These are phyloP conservation scores for Frieseomelitta varia DNA, from an alignment of 1,140 invertebrate genomes.

Conservation along the genomic window DNA sequence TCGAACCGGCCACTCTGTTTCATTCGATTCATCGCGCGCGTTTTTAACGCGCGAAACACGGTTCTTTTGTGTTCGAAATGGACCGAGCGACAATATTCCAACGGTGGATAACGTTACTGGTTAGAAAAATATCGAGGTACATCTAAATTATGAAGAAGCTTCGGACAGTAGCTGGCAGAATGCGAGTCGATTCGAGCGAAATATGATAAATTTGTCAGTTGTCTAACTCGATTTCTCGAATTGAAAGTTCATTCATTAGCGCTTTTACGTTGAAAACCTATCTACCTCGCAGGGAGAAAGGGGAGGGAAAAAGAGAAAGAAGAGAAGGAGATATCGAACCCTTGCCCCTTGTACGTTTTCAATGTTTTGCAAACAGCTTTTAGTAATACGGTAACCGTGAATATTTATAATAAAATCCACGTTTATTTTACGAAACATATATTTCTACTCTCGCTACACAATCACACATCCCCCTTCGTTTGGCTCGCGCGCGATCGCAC, in stretches of 20 bases:
- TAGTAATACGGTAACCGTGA: background rate
- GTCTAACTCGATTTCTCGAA: too few species aligned
- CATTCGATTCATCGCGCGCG: background rate
- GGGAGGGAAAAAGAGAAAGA: too few species aligned
- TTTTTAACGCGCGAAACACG: background rate
- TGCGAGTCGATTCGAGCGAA: background rate
- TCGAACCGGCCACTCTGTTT: background rate
- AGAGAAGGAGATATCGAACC: background rate
- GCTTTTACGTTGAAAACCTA: background rate
- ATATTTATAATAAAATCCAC: background rate
- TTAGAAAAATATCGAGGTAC: background rate
- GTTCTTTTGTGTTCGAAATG: background rate
- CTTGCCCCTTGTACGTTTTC: background rate
- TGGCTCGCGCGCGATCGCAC: background rate
- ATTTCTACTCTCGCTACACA: background rate
- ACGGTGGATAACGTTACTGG: background rate
- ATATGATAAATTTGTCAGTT: background rate
- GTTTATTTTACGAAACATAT: too few species aligned
- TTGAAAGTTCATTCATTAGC: background rate
- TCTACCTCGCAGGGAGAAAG: too few species aligned
- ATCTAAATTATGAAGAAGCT: background rate
- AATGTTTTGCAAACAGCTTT: background rate
- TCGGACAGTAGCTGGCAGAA: background rate
- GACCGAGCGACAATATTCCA: background rate
- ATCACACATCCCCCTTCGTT: background rate